These are phyloP conservation scores for Stercorarius parasiticus DNA, from an alignment of 2,113 vertebrate genomes.

Conservation along the genomic window DNA sequence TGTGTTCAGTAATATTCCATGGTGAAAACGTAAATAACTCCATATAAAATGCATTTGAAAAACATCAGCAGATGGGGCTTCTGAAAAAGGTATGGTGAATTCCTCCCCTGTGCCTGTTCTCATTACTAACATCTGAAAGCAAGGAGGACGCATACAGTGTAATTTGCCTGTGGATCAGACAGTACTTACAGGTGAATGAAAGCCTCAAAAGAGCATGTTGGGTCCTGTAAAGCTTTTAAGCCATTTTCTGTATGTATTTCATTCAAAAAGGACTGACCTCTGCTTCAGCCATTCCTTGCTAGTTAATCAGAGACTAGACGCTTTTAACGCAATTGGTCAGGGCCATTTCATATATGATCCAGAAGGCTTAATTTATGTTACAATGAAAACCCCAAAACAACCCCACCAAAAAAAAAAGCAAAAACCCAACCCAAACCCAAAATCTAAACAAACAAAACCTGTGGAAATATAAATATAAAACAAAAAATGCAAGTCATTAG, in stretches of 20 bases:
- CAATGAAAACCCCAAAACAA: too few species aligned
- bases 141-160: neutral
- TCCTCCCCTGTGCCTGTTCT: neutral
- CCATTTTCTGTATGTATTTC: neutral
- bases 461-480: neutral
- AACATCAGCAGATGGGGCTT: neutral
- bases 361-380: conserved; percentile 29
- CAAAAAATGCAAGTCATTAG: neutral
- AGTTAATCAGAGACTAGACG: conserved; percentile 3
- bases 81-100: conserved; percentile 48
- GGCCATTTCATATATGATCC: neutral
- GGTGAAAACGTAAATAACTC: neutral
- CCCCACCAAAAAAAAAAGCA: neutral
- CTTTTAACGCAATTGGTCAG: neutral
- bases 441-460: neutral
- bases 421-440: neutral
- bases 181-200: neutral
- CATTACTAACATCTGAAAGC: neutral
- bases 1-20: neutral
- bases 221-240: neutral
- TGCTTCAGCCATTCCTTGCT: neutral
- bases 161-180: neutral
- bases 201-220: neutral
- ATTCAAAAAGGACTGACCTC: neutral
- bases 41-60: neutral